Conservation (phyloP, 2,113 vertebrate genomes). For the Accipiter virgatus region DNA sequence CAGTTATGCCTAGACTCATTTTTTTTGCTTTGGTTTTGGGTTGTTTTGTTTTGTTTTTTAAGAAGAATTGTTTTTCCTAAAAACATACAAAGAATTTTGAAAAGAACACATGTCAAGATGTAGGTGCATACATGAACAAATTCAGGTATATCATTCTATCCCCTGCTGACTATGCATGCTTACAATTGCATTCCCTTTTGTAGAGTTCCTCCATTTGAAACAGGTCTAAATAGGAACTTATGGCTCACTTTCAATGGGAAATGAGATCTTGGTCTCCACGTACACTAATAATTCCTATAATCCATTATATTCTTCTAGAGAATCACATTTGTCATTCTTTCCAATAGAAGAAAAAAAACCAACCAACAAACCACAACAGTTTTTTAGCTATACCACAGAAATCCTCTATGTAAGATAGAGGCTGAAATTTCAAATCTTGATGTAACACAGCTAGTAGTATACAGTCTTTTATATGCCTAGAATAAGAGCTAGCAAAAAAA, state of each 20-base stretch:
- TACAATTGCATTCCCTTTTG: neutral
- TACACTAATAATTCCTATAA: neutral
- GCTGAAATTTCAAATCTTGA: neutral
- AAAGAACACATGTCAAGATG: neutral
- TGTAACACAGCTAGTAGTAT: neutral
- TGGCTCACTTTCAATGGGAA: neutral
- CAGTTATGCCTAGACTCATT: neutral
- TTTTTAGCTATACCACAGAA: neutral
- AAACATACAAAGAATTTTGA: neutral
- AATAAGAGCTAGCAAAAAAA: neutral
- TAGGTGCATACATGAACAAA: neutral
- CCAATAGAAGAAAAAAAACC: neutral
- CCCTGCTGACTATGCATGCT: neutral
- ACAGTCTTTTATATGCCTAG: neutral
- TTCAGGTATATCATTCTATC: neutral
- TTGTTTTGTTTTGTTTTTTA: too few relatives aligned
- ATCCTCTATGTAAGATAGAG: neutral
- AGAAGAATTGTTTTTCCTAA: neutral
- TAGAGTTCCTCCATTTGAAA: neutral
- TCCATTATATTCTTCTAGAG: neutral
- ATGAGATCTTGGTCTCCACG: neutral
- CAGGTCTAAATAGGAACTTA: neutral
- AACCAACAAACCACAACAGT: too few relatives aligned
- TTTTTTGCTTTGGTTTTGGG: accelerated
- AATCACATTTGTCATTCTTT: neutral